Percentiles rank a stretch among this genome's conserved stretches.
phyloP scores from a whole-genome alignment of 2,888 invertebrate species.

The Leucophora obtusa region DNA sequence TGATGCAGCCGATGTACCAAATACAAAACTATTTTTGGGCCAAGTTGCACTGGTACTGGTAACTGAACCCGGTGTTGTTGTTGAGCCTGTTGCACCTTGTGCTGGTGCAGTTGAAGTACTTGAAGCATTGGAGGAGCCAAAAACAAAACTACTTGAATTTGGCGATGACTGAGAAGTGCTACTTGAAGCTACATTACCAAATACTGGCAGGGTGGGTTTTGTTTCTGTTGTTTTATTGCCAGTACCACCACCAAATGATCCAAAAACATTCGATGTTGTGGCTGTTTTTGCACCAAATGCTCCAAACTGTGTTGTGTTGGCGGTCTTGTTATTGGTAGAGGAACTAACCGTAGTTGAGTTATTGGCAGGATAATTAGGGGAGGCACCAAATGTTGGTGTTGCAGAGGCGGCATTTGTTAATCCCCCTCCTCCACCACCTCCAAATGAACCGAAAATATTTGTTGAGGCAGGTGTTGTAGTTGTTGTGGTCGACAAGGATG shows the following conservation, averaged over 20 bases:
- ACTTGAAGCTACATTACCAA: conserved; percentile 58
- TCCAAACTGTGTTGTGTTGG: conserved; percentile 64
- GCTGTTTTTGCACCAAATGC: conserved; percentile 60
- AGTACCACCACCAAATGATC: conserved; percentile 48
- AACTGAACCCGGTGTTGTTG: conserved; percentile 23
- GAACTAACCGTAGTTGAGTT: conserved; percentile 50
- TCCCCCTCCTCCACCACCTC: conserved; percentile 39
- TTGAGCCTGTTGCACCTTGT: conserved; percentile 21
- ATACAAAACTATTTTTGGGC: conserved; percentile 66
- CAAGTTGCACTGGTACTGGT: conserved; percentile 57
- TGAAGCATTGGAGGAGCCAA: conserved; percentile 45
- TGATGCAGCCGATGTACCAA: conserved; percentile 57
- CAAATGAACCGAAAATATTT: conserved; percentile 66
- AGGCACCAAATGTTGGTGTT: conserved; percentile 64
- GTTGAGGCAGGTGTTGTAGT: conserved; percentile 53
- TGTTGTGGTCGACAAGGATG: conserved; percentile 46
- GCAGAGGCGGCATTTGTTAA: conserved; percentile 25
- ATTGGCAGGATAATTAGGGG: conserved; percentile 62
- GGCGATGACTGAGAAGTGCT: conserved; percentile 48
- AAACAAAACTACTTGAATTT: conserved; percentile 52
- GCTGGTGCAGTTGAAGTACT: conserved; percentile 34
- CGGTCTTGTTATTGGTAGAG: conserved; percentile 54
- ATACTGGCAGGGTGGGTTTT: conserved; percentile 62
- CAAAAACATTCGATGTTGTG: conserved; percentile 59
- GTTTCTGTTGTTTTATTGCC: conserved; percentile 27